Evolutionary conservation across 2,888 invertebrate species (phyloP), one percentile per base, ranked within the genome.

Genomic region (Atherix ibis): DNA sequence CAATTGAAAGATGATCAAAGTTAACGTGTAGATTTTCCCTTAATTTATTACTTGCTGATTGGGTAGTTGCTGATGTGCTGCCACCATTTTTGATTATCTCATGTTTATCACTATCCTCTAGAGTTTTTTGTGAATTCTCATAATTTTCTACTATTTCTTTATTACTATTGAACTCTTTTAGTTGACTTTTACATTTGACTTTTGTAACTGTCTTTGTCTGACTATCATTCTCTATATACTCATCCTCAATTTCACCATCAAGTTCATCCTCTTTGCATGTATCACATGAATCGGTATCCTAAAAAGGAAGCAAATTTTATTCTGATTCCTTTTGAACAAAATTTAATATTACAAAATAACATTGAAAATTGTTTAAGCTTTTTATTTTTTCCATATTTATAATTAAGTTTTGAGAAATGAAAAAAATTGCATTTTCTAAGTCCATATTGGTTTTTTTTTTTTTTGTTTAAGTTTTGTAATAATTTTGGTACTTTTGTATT

Each of bases 1-100:
- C 81, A 16, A 81, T 73, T 38, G 77, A 77, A 31, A 82, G 65
- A 53, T 79, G 77, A 56, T 81, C 78, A 58, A 79, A 81, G 37
- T 62, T 58, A 46, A 71, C 62, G 48, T 59, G 47, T 48, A 68
- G 47, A 53, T 63, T 58, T 53, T 67, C 54, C 41, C 55, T 36
- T 27, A 49, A 46, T 35, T 56, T 58, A 14, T 51, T 34, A 14
- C 25, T 14, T 18, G 27, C 35, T 32, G 4, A 30, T 14, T 26
- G 41, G 8, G 10, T 36, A 10, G 27, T 36, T 8, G 31, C n/a
- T 5, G 35, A n/a, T 18, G 34, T 8, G n/a, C 34, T 15, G 5
- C 31, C 26, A 28, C 17, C 29, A 18, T 22, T 22, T 22, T 22
- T 22, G n/a, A n/a, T n/a, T n/a, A n/a, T n/a, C n/a, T n/a, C n/a